A percentile compares a stretch with the other conserved stretches of the same genome.
phyloP scores from a whole-genome alignment of 2,113 vertebrate genomes.

The Papio anubis region DNA sequence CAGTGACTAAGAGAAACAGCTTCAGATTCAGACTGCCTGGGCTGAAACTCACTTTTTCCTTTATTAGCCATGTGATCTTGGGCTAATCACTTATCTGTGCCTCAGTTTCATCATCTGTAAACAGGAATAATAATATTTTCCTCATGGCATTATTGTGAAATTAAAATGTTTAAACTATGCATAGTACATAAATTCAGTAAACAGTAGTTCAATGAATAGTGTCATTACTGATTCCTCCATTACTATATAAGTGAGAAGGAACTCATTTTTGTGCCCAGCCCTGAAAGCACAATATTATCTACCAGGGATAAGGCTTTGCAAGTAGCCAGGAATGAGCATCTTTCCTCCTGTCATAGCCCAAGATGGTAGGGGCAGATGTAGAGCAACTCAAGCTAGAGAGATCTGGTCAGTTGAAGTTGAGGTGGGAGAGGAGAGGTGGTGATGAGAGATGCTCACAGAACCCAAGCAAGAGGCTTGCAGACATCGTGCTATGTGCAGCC shows the following conservation, averaged over 20 bases:
- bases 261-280: background rate
- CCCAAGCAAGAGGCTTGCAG: background rate
- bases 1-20: background rate
- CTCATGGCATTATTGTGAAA: background rate
- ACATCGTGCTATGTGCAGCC: background rate
- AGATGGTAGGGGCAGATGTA: background rate
- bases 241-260: background rate
- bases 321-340: background rate
- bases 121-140: background rate
- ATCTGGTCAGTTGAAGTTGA: background rate
- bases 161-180: background rate
- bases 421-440: background rate
- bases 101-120: background rate
- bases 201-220: background rate
- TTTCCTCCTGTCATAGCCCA: background rate
- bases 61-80: background rate
- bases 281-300: background rate
- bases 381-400: background rate
- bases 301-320: background rate
- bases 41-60: background rate
- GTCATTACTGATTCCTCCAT: background rate
- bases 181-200: background rate
- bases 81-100: background rate
- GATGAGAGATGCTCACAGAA: background rate
- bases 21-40: background rate